phyloP scores from a whole-genome alignment of 2,113 vertebrate species.

The Ictidomys tridecemlineatus region DNA sequence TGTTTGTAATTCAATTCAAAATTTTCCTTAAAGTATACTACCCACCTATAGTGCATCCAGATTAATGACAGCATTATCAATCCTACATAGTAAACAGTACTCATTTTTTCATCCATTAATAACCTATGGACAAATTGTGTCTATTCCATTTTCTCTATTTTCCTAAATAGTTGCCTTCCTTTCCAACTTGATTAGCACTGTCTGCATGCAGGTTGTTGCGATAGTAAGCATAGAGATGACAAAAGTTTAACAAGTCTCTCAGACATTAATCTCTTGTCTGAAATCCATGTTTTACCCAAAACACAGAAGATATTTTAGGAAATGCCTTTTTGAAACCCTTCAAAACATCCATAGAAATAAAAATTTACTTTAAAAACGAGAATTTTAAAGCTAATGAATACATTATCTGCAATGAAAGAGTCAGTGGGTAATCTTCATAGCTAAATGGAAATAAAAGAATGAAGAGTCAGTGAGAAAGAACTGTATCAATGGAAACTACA shows the following conservation, averaged over 20 bases:
- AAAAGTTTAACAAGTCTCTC: not conserved
- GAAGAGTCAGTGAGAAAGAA: not conserved
- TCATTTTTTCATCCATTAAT: not conserved
- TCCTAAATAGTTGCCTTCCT: conserved; percentile 50
- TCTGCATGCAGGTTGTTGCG: conserved; percentile 9
- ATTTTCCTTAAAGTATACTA: conserved; percentile 58
- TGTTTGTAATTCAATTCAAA: conserved; percentile 65
- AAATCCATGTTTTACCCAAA: too few species aligned
- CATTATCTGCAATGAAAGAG: not conserved
- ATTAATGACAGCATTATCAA: conserved; percentile 64
- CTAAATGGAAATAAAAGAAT: not conserved
- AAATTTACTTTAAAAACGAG: not conserved
- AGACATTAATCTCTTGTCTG: too few species aligned
- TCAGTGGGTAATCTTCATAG: conserved; percentile 7
- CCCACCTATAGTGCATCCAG: conserved; percentile 41
- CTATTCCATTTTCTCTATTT: conserved; percentile 20
- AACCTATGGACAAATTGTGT: not conserved
- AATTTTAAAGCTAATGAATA: not conserved
- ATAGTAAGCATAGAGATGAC: not conserved
- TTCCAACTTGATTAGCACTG: not conserved
- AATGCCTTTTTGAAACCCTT: too few species aligned
- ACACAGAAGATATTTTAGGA: too few species aligned
- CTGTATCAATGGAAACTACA: conserved; percentile 21
- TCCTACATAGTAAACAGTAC: conserved; percentile 35
- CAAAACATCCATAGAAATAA: too few species aligned